Percentiles rank a stretch among this genome's conserved stretches.
phyloP scores from a whole-genome alignment of 1,140 invertebrate species.

The Drosophila gunungcola region DNA sequence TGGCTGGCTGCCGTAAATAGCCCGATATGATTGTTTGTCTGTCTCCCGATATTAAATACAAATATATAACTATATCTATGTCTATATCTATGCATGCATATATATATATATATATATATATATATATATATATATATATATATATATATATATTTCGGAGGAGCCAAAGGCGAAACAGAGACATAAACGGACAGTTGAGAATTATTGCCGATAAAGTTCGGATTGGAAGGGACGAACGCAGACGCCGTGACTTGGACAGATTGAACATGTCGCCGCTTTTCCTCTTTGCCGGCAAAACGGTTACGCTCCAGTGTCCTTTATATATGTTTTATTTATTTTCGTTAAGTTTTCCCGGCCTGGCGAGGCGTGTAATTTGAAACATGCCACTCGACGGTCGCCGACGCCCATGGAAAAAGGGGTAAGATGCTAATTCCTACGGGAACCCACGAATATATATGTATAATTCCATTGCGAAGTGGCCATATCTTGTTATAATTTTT shows the following conservation, averaged over 20 bases:
- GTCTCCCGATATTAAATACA: conserved; percentile 57
- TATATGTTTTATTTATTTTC: conserved; percentile 59
- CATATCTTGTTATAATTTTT: no score
- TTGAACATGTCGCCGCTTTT: conserved; percentile 63
- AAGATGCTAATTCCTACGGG: conserved; percentile 1
- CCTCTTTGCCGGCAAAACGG: conserved; percentile 46
- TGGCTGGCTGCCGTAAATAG: conserved; percentile 56
- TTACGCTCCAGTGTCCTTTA: conserved; percentile 69
- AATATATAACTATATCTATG: conserved; percentile 17
- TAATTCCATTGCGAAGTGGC: background rate
- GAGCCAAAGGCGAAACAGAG: conserved; percentile 15
- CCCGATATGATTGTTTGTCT: conserved; percentile 72
- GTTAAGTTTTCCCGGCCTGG: conserved; percentile 41
- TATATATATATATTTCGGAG: conserved; percentile 28
- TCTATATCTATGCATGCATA: conserved; percentile 26
- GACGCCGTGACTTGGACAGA: conserved; percentile 71
- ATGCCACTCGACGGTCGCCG: conserved; percentile 52
- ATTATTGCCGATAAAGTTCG: conserved; percentile 61
- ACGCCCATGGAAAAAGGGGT: background rate
- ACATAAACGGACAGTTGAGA: conserved; percentile 77
- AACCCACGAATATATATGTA: conserved; percentile 23
- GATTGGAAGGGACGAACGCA: conserved; percentile 24
- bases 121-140: conserved; percentile 11
- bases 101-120: no score
- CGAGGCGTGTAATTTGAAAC: conserved; percentile 79